Evolutionary conservation across 2,888 invertebrate species (phyloP).

Genomic region (Trichogramma evanescens): DNA sequence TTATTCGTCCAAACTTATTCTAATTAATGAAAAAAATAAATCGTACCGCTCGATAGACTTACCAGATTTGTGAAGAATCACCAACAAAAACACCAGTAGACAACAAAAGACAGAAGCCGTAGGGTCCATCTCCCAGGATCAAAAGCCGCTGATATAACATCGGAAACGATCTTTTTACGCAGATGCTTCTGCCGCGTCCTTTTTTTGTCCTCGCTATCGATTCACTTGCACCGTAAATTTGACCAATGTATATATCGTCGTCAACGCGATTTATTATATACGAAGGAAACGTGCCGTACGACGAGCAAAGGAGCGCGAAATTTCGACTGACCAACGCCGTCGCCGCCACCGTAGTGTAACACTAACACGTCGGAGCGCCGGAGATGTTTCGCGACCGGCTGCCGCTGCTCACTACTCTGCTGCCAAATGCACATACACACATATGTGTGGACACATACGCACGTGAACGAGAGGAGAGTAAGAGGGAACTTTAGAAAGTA

Average conservation of each 20-base stretch:
- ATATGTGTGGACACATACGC: neutral
- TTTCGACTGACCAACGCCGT: no score
- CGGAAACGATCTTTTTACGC: constrained; percentile 25
- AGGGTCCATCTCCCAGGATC: constrained; percentile 42
- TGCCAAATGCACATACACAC: neutral
- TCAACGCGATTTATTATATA: no score
- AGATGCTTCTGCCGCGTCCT: no score
- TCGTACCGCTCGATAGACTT: constrained; percentile 26
- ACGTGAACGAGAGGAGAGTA: neutral
- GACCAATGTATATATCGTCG: no score
- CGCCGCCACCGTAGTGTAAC: no score
- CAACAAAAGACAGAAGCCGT: constrained; percentile 38
- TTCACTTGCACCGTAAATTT: no score
- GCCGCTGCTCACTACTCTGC: neutral
- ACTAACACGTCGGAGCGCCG: no score
- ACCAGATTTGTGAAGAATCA: constrained; percentile 29
- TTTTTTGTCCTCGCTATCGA: no score
- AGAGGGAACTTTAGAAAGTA: constrained; percentile 23
- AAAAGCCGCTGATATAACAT: constrained; percentile 41
- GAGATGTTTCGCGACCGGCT: constrained; percentile 24
- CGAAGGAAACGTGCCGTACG: no score
- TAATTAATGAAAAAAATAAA: no score
- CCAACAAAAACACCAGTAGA: constrained; percentile 27
- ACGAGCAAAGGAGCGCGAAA: no score
- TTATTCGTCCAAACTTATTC: no score